phyloP scores from a whole-genome alignment of 2,797 vertebrate genomes.

The Enoplosus armatus region DNA sequence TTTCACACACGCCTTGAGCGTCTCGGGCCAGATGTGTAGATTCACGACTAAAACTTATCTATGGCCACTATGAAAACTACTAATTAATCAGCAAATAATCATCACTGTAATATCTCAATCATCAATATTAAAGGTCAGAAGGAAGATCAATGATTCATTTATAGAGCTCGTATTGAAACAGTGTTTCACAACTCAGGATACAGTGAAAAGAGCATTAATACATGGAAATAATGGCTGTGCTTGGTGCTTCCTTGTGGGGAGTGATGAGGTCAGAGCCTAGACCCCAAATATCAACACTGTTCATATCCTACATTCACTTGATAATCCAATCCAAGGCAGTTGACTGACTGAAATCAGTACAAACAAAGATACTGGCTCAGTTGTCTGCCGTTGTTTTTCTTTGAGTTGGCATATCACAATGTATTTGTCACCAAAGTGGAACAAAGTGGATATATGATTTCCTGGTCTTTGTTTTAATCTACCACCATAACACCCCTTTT shows the following conservation, averaged over 20 bases:
- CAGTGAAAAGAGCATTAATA: too few species aligned
- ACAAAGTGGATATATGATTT: background rate
- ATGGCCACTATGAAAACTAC: too few species aligned
- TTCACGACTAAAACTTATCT: background rate
- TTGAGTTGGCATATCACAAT: constrained; percentile 4
- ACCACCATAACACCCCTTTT: too few species aligned
- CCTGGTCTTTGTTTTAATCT: too few species aligned
- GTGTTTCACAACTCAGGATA: background rate
- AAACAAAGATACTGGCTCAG: background rate
- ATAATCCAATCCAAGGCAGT: background rate
- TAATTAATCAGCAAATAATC: too few species aligned
- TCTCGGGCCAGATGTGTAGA: background rate
- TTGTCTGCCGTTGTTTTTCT: background rate
- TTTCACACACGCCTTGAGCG: constrained; percentile 22
- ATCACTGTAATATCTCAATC: too few species aligned
- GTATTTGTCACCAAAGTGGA: background rate
- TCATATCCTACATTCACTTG: background rate
- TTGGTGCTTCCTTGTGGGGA: background rate
- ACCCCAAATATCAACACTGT: background rate
- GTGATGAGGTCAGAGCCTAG: background rate
- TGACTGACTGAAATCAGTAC: constrained; percentile 1
- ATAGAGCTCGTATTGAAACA: too few species aligned
- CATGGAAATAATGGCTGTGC: too few species aligned
- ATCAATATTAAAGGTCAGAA: too few species aligned
- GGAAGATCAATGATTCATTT: too few species aligned